Evolutionary conservation across 1,140 invertebrate species (phyloP).

Genomic region (Agraylea sexmaculata): DNA sequence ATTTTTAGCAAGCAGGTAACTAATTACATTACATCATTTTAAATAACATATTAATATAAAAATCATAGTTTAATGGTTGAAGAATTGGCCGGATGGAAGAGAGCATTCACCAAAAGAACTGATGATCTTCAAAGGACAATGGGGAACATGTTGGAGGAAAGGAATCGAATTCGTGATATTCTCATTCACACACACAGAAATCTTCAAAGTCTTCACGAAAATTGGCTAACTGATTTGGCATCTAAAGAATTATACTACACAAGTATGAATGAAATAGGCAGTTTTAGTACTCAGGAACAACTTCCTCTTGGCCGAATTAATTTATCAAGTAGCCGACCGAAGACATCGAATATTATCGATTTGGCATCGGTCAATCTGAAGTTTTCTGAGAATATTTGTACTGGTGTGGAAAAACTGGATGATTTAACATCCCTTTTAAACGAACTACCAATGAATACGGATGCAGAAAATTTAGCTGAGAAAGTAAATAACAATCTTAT

Average conservation of each 20-base stretch:
- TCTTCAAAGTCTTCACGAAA: slow-evolving; percentile 38
- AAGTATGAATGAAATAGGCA: slow-evolving; percentile 22
- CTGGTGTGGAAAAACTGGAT: slow-evolving; percentile 31
- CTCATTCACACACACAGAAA: slow-evolving; percentile 58
- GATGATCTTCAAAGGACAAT: slow-evolving; percentile 63
- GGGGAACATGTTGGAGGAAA: slow-evolving; percentile 62
- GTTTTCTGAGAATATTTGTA: slow-evolving; percentile 36
- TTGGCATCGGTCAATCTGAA: slow-evolving; percentile 35
- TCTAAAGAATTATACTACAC: slow-evolving; percentile 18
- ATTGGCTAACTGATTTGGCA: slow-evolving; percentile 34
- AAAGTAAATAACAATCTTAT: slow-evolving; percentile 10
- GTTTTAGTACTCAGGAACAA: slow-evolving; percentile 26
- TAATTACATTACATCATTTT: slow-evolving; percentile 3
- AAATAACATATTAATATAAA: not conserved
- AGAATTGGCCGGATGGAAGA: slow-evolving; percentile 76
- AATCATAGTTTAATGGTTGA: slow-evolving; percentile 70
- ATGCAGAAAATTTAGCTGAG: slow-evolving; percentile 28
- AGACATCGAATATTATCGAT: slow-evolving; percentile 36
- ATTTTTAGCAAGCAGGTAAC: slow-evolving; percentile 80
- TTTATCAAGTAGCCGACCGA: slow-evolving; percentile 32
- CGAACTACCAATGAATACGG: slow-evolving; percentile 28
- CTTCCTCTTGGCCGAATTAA: slow-evolving; percentile 35
- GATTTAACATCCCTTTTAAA: slow-evolving; percentile 28
- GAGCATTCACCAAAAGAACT: slow-evolving; percentile 60
- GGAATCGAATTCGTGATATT: slow-evolving; percentile 54